phyloP scores from a whole-genome alignment of 2,113 vertebrate genomes.

The Xyliphius kryptos region DNA sequence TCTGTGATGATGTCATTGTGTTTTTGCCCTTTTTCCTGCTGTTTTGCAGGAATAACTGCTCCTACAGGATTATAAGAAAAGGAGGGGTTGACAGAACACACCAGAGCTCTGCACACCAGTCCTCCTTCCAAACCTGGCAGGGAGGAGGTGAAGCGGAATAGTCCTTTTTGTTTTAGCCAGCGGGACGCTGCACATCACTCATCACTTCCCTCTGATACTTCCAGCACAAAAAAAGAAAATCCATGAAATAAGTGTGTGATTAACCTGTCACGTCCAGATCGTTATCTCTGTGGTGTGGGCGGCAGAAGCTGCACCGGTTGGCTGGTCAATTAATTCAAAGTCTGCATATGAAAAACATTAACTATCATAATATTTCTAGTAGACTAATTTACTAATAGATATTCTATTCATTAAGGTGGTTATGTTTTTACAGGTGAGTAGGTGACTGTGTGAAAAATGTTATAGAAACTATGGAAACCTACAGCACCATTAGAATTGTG shows the following conservation, averaged over 20 bases:
- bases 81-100: conserved; percentile 28
- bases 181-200: conserved; percentile 52
- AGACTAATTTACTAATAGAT: conserved; percentile 20
- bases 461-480: too few relatives aligned
- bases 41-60: conserved; percentile 4
- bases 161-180: conserved; percentile 53
- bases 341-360: conserved; percentile 15
- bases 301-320: conserved; percentile 15
- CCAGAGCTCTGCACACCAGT: conserved; percentile 48
- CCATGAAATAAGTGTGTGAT: conserved; percentile 45
- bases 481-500: too few relatives aligned
- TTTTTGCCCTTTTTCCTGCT: not conserved
- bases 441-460: not conserved
- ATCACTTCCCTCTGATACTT: conserved; percentile 33
- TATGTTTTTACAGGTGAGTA: not conserved
- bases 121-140: conserved; percentile 34
- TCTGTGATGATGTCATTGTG: not conserved
- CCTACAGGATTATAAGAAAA: not conserved
- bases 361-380: conserved; percentile 39
- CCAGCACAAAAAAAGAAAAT: conserved; percentile 47
- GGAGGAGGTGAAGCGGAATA: conserved; percentile 36
- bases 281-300: conserved; percentile 12
- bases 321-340: conserved; percentile 36
- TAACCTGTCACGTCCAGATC: conserved; percentile 46
- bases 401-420: not conserved